Base-by-base conservation (phyloP, 2,888 invertebrate genomes). In the Pachycephus smyrnensis region DNA sequence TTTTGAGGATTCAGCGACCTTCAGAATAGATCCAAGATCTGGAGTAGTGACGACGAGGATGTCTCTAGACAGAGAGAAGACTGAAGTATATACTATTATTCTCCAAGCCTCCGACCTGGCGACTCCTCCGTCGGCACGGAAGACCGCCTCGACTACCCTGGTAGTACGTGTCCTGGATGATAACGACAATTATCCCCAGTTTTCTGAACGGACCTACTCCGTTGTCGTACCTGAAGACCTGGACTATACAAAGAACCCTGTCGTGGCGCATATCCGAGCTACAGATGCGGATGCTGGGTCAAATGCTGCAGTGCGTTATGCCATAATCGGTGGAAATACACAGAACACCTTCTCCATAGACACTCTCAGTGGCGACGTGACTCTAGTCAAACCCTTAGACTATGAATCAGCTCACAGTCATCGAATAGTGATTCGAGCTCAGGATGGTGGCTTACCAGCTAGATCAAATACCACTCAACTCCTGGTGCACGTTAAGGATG, bases 261-360 rank as follows among this genome's bases (percentile, higher is more conserved):
- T 97, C 1, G 94, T 99, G 55, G 95, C 96, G 0, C 94, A 94
- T 82, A 95, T 97, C 81, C 95, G 96, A 86, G 99, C 99, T 0
- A 95, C 95, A 0, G 99, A 99, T 91, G 96, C 96, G 0, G 99
- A 99, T 92, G 95, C 96, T 76, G 99, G 98, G 0, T 94, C 95
- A 40, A 99, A 99, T 92, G 97, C 98, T 3, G 97, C 97, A 0
- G 96, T 99, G 78, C 94, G 98, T 75, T 99, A 98, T 92, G 97
- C 97, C 23, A 97, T 99, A 84, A 98, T 98, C 84, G 98, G 98
- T 12, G 98, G 99, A 35, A 98, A 99, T 92, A 96, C 96, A 0
- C 97, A 97, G 89, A 96, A 97, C 84, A 97, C 97, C 88, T 99
- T 99, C 91, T 95, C 97, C 1, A 98, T 99, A 68, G 98, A 99